A percentile compares a stretch with the other conserved stretches of the same genome.
Evolutionary conservation across 2,113 vertebrate species (phyloP).

Genomic region (Zosterops borbonicus): DNA sequence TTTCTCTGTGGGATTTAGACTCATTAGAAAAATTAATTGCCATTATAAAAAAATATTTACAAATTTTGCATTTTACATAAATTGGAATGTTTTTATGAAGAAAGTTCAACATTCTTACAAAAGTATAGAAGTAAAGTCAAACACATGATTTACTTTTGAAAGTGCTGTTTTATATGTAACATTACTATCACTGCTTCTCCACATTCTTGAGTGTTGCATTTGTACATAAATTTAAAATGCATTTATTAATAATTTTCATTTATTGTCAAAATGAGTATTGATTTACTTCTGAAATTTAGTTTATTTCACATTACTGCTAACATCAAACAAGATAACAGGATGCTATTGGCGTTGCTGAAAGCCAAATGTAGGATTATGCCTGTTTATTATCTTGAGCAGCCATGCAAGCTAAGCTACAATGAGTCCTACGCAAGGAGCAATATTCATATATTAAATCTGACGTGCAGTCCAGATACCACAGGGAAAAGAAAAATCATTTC

Average conservation of each 20-base stretch:
- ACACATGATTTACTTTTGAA: not conserved
- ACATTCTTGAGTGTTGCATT: not conserved
- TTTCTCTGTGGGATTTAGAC: not conserved
- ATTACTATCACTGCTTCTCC: not conserved
- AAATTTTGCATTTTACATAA: not conserved
- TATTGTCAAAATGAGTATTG: conserved; percentile 22
- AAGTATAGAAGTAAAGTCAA: not conserved
- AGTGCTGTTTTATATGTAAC: not conserved
- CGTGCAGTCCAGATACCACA: not conserved
- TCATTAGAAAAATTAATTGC: not conserved
- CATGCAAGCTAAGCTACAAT: conserved; percentile 28
- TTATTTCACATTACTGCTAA: conserved; percentile 21
- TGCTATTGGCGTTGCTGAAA: conserved; percentile 21
- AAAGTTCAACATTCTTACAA: not conserved
- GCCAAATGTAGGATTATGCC: conserved; percentile 19
- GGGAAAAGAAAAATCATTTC: not conserved
- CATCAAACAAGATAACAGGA: conserved; percentile 30
- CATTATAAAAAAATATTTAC: not conserved
- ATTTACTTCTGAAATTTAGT: conserved; percentile 31
- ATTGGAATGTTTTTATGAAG: not conserved
- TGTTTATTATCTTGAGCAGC: conserved; percentile 33
- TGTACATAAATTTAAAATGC: not conserved
- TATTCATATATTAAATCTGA: conserved; percentile 36
- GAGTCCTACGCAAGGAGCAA: not conserved
- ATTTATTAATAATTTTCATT: conserved; percentile 26